Conservation (phyloP, 1,140 invertebrate species). For the Atta texana region DNA sequence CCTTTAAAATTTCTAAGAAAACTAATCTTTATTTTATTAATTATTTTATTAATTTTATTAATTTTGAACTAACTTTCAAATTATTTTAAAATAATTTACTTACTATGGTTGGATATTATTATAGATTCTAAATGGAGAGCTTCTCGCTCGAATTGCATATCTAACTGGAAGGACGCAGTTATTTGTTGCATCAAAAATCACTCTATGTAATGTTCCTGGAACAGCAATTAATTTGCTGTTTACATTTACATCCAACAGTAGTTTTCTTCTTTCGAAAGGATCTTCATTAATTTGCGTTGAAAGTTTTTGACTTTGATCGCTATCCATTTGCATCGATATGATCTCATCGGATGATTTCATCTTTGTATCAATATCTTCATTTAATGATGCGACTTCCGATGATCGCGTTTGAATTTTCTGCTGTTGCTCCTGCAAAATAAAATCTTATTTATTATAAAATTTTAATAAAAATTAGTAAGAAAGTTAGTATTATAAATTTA, state of each 20-base stretch:
- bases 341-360: not conserved
- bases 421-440: not conserved
- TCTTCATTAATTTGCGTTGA: slow-evolving; percentile 46
- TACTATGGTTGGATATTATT: slow-evolving; percentile 62
- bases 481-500: not conserved
- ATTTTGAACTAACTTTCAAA: not conserved
- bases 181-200: slow-evolving; percentile 79
- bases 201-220: slow-evolving; percentile 67
- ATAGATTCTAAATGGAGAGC: slow-evolving; percentile 57
- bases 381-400: slow-evolving; percentile 22
- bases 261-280: slow-evolving; percentile 48
- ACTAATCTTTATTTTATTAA: not conserved
- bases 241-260: slow-evolving; percentile 77
- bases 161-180: slow-evolving; percentile 70
- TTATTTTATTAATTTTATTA: not conserved
- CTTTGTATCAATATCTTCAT: slow-evolving; percentile 28
- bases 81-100: not conserved
- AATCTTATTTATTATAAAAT: no score
- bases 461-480: not conserved
- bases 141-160: slow-evolving; percentile 67
- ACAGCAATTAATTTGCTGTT: slow-evolving; percentile 74
- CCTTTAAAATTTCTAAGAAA: not conserved
- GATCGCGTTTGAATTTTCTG: slow-evolving; percentile 44
- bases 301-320: slow-evolving; percentile 26
- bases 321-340: slow-evolving; percentile 31